A percentile compares a stretch with the other conserved stretches of the same genome.
phyloP scores from a whole-genome alignment of 2,113 vertebrate species.

The Leiothrix lutea region DNA sequence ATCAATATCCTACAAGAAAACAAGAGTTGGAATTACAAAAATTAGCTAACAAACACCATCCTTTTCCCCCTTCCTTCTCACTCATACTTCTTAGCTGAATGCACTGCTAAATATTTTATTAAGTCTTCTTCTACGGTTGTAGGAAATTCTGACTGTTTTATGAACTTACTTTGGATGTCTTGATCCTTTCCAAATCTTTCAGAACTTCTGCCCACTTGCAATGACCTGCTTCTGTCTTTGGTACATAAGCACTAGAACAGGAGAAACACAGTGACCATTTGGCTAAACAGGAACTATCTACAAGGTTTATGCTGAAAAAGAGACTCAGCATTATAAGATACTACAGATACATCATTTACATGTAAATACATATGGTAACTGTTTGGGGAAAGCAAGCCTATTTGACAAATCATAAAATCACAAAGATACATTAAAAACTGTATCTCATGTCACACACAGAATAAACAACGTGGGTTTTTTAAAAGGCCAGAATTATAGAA shows the following conservation, averaged over 20 bases:
- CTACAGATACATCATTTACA: neutral
- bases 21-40: neutral
- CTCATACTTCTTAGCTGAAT: neutral
- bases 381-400: neutral
- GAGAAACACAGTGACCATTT: constrained; percentile 14
- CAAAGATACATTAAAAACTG: neutral
- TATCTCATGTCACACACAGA: neutral
- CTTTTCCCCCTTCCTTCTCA: neutral
- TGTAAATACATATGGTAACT: neutral
- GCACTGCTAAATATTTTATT: neutral
- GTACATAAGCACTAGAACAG: constrained; percentile 53
- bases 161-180: constrained; percentile 63
- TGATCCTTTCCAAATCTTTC: constrained; percentile 54
- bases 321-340: neutral
- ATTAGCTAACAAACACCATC: neutral
- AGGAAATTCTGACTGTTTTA: neutral
- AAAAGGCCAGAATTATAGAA: neutral
- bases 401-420: neutral
- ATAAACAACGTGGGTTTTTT: neutral
- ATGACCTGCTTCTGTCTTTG: constrained; percentile 54
- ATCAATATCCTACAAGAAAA: constrained; percentile 70
- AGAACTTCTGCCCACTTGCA: constrained; percentile 56
- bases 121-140: neutral
- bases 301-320: neutral
- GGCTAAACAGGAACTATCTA: neutral